These are phyloP conservation scores for Limenitis arthemis DNA, from an alignment of 2,888 invertebrate species.

Conservation along the genomic window DNA sequence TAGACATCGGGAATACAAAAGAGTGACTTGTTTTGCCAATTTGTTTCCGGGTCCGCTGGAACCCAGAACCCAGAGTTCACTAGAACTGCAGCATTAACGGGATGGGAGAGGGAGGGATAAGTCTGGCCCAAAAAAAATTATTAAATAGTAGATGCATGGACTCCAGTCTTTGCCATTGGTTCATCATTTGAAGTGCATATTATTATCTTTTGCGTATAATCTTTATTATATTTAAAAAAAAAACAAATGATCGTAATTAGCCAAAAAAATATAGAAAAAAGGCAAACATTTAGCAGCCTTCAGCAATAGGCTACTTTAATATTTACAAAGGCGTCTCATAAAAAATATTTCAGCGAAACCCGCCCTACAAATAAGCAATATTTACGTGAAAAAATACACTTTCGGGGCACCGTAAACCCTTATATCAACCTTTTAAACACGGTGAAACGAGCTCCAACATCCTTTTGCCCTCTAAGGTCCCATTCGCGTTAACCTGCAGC, in stretches of 20 bases:
- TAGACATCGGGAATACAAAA: too few species aligned
- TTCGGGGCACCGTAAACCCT: constrained; percentile 26
- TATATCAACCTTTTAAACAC: constrained; percentile 34
- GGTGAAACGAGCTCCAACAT: constrained; percentile 28
- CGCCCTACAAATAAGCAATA: constrained; percentile 31
- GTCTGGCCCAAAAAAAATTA: too few species aligned
- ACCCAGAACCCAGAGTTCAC: too few species aligned
- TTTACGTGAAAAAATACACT: constrained; percentile 29
- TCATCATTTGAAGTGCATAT: too few species aligned
- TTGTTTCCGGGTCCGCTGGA: too few species aligned
- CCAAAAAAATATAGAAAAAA: neutral
- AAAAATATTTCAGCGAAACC: constrained; percentile 26
- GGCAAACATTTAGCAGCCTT: neutral
- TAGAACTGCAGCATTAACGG: too few species aligned
- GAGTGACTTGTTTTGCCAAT: too few species aligned
- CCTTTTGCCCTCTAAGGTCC: constrained; percentile 29
- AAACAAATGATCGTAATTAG: neutral
- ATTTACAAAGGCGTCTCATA: constrained; percentile 27
- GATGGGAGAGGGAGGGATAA: too few species aligned
- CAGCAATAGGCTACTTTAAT: constrained; percentile 17
- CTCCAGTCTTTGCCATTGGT: too few species aligned
- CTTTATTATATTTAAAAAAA: too few species aligned
- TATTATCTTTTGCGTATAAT: too few species aligned
- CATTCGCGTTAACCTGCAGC: constrained; percentile 6
- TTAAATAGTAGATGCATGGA: too few species aligned